Evolutionary conservation across 1,140 invertebrate species (phyloP).

Genomic region (Bombus sibiricus): DNA sequence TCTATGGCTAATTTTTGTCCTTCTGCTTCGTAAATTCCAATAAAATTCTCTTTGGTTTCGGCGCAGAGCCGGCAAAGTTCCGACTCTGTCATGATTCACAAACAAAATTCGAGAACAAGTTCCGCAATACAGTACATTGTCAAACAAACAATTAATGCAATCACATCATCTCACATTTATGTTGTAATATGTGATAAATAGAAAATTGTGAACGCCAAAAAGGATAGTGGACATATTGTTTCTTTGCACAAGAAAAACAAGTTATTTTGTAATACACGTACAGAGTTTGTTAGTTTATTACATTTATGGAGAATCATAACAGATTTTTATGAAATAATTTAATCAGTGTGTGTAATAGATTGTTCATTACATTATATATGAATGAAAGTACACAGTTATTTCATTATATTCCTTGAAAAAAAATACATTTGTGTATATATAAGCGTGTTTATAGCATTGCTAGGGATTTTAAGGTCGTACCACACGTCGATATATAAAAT

Average conservation of each 20-base stretch:
- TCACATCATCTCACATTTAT: constrained; percentile 45
- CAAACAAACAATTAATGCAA: constrained; percentile 1
- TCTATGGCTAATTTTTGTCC: constrained; percentile 79
- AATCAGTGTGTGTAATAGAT: not conserved
- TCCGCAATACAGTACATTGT: constrained; percentile 15
- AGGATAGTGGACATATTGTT: constrained; percentile 72
- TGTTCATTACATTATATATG: constrained; percentile 6
- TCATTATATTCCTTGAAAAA: constrained; percentile 13
- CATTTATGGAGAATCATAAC: not conserved
- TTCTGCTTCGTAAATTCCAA: constrained; percentile 82
- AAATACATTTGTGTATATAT: not conserved
- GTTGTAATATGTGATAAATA: constrained; percentile 66
- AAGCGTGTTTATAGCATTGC: not conserved
- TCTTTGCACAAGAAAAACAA: constrained; percentile 28
- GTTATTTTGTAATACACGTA: not conserved
- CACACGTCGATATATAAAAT: not conserved
- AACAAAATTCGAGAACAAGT: constrained; percentile 36
- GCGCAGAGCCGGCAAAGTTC: constrained; percentile 84
- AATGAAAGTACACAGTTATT: constrained; percentile 6
- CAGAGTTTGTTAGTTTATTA: not conserved
- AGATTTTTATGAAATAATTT: not conserved
- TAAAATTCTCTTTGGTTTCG: constrained; percentile 77
- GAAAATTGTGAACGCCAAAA: constrained; percentile 68
- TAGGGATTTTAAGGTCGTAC: constrained; percentile 9
- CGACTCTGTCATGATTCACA: constrained; percentile 72